phyloP scores from a whole-genome alignment of 2,113 vertebrate species.

The Megaleporinus macrocephalus region DNA sequence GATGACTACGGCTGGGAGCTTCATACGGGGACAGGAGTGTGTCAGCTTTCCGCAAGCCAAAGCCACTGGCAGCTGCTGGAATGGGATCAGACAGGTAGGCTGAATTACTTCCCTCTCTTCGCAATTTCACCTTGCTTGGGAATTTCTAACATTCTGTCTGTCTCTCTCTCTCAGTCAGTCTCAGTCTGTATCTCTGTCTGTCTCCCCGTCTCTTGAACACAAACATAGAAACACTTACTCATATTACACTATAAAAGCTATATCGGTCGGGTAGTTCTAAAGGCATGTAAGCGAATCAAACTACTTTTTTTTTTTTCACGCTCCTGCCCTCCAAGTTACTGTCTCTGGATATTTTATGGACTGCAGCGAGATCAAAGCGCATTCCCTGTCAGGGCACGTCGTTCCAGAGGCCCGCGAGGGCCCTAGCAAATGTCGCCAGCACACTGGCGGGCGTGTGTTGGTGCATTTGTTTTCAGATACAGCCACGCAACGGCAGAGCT shows the following conservation, averaged over 20 bases:
- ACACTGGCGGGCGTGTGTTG: background rate
- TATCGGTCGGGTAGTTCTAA: conserved; percentile 20
- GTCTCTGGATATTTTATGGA: conserved; percentile 37
- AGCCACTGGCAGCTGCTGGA: conserved; percentile 47
- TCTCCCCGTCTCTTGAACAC: conserved; percentile 4
- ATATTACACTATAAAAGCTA: conserved; percentile 18
- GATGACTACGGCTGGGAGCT: conserved; percentile 20
- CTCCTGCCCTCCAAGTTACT: conserved; percentile 12
- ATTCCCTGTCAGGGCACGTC: conserved; percentile 22
- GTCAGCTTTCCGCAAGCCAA: conserved; percentile 25
- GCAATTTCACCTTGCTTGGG: conserved; percentile 14
- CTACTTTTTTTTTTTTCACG: conserved; percentile 22
- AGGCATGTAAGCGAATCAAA: conserved; percentile 42
- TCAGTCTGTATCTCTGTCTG: background rate
- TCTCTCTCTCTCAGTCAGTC: background rate
- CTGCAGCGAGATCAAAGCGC: conserved; percentile 31
- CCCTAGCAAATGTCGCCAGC: background rate
- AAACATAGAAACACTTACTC: background rate
- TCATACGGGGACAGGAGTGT: conserved; percentile 44
- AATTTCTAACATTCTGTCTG: conserved; percentile 40
- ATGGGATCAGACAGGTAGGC: conserved; percentile 54
- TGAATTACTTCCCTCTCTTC: conserved; percentile 51
- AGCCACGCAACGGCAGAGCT: conserved; percentile 1
- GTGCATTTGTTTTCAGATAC: conserved; percentile 10
- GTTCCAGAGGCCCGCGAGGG: background rate